Evolutionary conservation across 2,888 invertebrate genomes (phyloP).

Genomic region (Drosophila tanythrix): DNA sequence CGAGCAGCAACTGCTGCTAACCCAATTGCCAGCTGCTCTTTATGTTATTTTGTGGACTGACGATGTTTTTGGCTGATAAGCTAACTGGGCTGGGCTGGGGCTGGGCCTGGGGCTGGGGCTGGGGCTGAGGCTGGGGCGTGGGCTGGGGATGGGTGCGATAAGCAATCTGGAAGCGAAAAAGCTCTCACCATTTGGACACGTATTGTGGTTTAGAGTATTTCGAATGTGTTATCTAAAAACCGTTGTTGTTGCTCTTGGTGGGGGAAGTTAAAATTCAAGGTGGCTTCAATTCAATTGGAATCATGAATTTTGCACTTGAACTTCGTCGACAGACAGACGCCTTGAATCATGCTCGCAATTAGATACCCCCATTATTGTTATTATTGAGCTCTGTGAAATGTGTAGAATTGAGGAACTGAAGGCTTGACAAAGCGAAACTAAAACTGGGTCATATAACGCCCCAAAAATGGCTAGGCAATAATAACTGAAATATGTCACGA

Average conservation of each 20-base stretch:
- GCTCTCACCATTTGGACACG: conserved; percentile 42
- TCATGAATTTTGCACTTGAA: conserved; percentile 39
- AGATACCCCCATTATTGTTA: conserved; percentile 20
- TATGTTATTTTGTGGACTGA: conserved; percentile 4
- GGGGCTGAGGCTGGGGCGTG: neutral
- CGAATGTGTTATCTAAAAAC: conserved; percentile 48
- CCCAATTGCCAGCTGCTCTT: conserved; percentile 21
- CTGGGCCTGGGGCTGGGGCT: neutral
- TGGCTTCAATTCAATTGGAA: conserved; percentile 36
- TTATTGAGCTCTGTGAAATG: conserved; percentile 48
- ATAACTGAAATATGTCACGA: conserved; percentile 59
- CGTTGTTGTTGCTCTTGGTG: neutral
- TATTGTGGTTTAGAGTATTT: conserved; percentile 42
- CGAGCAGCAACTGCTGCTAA: neutral
- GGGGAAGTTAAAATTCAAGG: conserved; percentile 23
- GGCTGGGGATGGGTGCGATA: conserved; percentile 29
- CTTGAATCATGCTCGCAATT: conserved; percentile 39
- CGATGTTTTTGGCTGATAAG: conserved; percentile 39
- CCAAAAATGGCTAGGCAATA: conserved; percentile 7
- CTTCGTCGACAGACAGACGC: conserved; percentile 27
- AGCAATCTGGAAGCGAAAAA: conserved; percentile 41
- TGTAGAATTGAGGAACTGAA: conserved; percentile 28
- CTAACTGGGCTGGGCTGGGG: conserved; percentile 8
- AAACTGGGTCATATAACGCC: conserved; percentile 66
- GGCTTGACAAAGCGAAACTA: conserved; percentile 32